A percentile compares a stretch with the other conserved stretches of the same genome.
These are phyloP conservation scores for Leucophenga maculata DNA, from an alignment of 2,888 invertebrate species.

Conservation along the genomic window DNA sequence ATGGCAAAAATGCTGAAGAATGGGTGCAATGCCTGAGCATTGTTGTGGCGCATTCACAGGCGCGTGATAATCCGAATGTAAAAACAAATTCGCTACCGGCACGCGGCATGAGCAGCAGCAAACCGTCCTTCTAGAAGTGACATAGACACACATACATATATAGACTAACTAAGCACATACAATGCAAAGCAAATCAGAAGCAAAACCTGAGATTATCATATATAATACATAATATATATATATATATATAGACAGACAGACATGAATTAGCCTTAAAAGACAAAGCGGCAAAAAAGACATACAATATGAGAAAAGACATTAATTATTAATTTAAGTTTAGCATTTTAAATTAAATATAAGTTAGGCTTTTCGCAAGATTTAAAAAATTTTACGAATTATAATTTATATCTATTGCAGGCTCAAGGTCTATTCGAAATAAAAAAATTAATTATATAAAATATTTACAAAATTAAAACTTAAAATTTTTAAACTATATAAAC, in stretches of 20 bases:
- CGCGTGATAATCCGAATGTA: constrained; percentile 71
- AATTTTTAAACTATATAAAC: not conserved
- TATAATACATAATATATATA: no score
- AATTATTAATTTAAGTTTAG: not conserved
- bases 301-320: constrained; percentile 20
- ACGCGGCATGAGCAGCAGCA: constrained; percentile 70
- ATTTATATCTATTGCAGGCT: no score
- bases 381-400: constrained; percentile 59
- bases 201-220: constrained; percentile 51
- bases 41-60: constrained; percentile 84
- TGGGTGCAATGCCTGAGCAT: constrained; percentile 97
- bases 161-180: constrained; percentile 6
- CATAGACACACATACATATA: not conserved
- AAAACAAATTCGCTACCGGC: constrained; percentile 73
- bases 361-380: constrained; percentile 56
- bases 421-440: no score
- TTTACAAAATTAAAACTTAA: not conserved
- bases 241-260: constrained; percentile 35
- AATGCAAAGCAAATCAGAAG: constrained; percentile 24
- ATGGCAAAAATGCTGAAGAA: constrained; percentile 94
- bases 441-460: not conserved
- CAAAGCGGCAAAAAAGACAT: constrained; percentile 29
- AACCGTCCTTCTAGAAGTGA: constrained; percentile 65
- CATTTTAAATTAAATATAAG: not conserved
- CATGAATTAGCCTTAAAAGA: constrained; percentile 40